A percentile compares a stretch with the other conserved stretches of the same genome.
Evolutionary conservation across 2,797 vertebrate genomes (phyloP).

Genomic region (Discoglossus pictus): DNA sequence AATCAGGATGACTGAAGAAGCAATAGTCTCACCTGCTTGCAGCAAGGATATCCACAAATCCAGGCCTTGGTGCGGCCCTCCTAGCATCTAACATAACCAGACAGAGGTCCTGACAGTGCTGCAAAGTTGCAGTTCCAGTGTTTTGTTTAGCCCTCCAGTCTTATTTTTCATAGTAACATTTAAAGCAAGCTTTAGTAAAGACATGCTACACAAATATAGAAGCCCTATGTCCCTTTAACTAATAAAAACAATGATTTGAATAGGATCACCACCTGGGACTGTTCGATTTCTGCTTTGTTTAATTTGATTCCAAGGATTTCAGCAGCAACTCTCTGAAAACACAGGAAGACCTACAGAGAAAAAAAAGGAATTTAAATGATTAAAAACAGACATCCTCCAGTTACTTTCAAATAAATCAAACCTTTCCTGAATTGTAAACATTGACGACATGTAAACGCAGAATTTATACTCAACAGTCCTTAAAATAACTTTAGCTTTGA

Average conservation of each 20-base stretch:
- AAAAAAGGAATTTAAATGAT: conserved; percentile 64
- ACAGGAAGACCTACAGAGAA: conserved; percentile 86
- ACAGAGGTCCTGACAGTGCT: too few species aligned
- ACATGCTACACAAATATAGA: too few species aligned
- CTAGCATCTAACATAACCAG: too few species aligned
- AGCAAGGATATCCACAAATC: too few species aligned
- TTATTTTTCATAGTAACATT: too few species aligned
- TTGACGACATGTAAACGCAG: conserved; percentile 59
- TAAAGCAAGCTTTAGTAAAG: too few species aligned
- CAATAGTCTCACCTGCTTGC: too few species aligned
- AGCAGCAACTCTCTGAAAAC: conserved; percentile 96
- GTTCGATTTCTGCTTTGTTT: conserved; percentile 98
- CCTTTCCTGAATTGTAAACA: conserved; percentile 65
- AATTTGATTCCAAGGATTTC: conserved; percentile 96
- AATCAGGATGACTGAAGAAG: too few species aligned
- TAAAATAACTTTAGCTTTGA: conserved; percentile 62
- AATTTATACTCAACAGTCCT: conserved; percentile 57
- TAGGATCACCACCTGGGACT: conserved; percentile 89
- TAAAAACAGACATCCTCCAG: conserved; percentile 66
- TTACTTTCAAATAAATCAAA: conserved; percentile 65
- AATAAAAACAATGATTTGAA: conserved; percentile 20
- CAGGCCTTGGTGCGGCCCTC: too few species aligned
- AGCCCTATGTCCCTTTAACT: too few species aligned
- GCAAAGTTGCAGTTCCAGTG: too few species aligned
- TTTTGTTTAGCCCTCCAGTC: too few species aligned